Conservation (phyloP, 1,140 invertebrate species). For the Plectus sambesii region DNA sequence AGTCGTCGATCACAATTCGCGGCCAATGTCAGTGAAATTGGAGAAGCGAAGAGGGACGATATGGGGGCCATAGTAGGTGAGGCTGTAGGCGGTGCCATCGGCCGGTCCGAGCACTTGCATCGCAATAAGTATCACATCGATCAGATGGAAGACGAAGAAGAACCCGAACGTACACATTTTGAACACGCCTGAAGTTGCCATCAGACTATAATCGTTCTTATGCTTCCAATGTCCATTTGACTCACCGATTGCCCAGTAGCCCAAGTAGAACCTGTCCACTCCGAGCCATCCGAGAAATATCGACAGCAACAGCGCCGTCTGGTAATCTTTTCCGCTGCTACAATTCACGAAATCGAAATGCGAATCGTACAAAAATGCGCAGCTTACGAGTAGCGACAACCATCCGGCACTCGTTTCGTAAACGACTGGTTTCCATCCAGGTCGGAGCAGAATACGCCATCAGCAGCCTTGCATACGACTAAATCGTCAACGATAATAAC, state of each 20-base stretch:
- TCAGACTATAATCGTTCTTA: constrained; percentile 5
- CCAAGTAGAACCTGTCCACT: constrained; percentile 88
- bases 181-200: constrained; percentile 57
- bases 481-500: too few relatives aligned
- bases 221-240: neutral
- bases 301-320: constrained; percentile 76
- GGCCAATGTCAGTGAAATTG: too few relatives aligned
- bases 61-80: constrained; percentile 75
- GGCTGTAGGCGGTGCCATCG: constrained; percentile 88
- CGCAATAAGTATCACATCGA: constrained; percentile 88
- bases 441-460: too few relatives aligned
- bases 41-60: neutral
- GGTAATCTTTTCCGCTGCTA: too few relatives aligned
- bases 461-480: too few relatives aligned
- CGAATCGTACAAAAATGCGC: too few relatives aligned
- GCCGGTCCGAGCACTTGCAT: constrained; percentile 75
- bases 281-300: constrained; percentile 92
- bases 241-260: constrained; percentile 71
- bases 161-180: constrained; percentile 91
- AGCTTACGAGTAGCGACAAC: too few relatives aligned
- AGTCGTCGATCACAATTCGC: too few relatives aligned
- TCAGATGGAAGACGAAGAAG: constrained; percentile 81
- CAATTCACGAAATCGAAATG: too few relatives aligned
- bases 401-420: too few relatives aligned
- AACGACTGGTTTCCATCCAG: too few relatives aligned